A percentile compares a stretch with the other conserved stretches of the same genome.
phyloP scores from a whole-genome alignment of 2,797 vertebrate species.

The Lemur catta region DNA sequence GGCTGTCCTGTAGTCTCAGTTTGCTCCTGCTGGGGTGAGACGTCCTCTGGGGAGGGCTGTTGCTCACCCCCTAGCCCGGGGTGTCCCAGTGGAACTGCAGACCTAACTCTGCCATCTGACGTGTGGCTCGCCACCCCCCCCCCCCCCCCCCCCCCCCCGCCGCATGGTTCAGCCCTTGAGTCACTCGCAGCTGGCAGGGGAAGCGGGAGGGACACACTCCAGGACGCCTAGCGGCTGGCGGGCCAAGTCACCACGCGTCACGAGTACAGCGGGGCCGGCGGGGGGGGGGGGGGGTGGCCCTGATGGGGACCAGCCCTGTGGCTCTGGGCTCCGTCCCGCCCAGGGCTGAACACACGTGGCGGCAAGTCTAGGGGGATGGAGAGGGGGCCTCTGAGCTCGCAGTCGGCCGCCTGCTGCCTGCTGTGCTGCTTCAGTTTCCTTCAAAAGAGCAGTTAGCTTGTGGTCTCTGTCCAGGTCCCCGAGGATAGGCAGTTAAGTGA shows the following conservation, averaged over 20 bases:
- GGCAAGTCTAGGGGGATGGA: not conserved
- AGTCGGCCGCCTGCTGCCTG: rapidly evolving
- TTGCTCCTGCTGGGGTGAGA: not conserved
- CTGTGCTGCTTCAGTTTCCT: not conserved
- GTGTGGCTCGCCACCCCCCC: not conserved
- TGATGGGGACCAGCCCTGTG: no score
- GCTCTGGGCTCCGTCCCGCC: not conserved
- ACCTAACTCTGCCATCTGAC: rapidly evolving
- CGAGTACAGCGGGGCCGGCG: not conserved
- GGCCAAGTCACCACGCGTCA: rapidly evolving
- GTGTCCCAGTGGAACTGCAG: rapidly evolving
- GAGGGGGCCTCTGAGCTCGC: not conserved
- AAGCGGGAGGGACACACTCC: not conserved
- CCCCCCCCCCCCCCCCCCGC: not conserved
- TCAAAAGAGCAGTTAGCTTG: not conserved
- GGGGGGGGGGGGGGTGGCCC: no score
- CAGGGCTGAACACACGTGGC: rapidly evolving
- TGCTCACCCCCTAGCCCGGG: not conserved
- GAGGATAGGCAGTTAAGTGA: no score
- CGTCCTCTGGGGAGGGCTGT: not conserved
- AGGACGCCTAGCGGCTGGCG: rapidly evolving
- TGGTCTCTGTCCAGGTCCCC: rapidly evolving
- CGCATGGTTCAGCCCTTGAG: not conserved
- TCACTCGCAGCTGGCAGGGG: not conserved
- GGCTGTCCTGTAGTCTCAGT: rapidly evolving